phyloP scores from a whole-genome alignment of 2,113 vertebrate species.

The Sitta europaea region DNA sequence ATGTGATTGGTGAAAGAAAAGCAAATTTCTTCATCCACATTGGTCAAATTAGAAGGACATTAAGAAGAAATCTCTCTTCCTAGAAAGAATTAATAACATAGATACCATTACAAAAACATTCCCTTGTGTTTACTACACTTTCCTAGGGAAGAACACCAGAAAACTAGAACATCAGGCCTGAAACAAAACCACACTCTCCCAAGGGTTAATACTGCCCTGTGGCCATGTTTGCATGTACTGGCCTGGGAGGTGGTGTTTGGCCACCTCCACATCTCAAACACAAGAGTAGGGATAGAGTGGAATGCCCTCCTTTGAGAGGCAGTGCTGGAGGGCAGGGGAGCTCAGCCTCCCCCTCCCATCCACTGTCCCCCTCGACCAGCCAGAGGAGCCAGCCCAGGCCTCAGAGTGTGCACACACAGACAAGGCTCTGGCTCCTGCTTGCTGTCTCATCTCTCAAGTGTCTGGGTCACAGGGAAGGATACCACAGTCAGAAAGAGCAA shows the following conservation, averaged over 20 bases:
- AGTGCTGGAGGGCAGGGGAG: accelerated
- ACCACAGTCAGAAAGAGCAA: neutral
- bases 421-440: neutral
- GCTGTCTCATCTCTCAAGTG: neutral
- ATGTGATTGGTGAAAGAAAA: too few species aligned
- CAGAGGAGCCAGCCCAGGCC: neutral
- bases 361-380: neutral
- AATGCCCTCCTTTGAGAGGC: neutral
- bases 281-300: neutral
- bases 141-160: too few species aligned
- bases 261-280: neutral
- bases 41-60: too few species aligned
- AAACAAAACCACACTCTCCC: too few species aligned
- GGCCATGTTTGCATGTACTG: too few species aligned
- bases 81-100: too few species aligned
- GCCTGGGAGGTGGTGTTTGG: neutral
- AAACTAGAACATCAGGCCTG: too few species aligned
- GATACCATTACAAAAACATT: too few species aligned
- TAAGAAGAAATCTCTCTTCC: too few species aligned
- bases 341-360: neutral
- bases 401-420: accelerated
- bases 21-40: too few species aligned
- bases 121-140: too few species aligned
- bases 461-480: neutral
- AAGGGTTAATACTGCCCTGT: too few species aligned